Evolutionary conservation across 2,797 vertebrate species (phyloP), one percentile per base, ranked within the genome.

Genomic region (Oceanodroma leucorhoa): DNA sequence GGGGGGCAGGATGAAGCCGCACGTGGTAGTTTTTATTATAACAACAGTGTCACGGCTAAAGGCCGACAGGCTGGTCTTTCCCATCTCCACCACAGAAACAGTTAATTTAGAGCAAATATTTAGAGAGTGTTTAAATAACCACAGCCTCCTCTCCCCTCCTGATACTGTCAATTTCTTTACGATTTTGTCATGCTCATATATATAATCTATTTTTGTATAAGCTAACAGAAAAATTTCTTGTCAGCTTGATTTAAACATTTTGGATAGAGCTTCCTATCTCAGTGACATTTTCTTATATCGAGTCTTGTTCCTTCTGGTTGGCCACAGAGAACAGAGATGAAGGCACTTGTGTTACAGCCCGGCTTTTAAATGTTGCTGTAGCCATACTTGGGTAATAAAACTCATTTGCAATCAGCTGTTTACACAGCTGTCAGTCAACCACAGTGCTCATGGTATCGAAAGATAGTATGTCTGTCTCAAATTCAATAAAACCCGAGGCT

Each of bases 1-100:
- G 0, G 7, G 8, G 5, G 1, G 10, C 5, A 54, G 10, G 11
- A 34, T 9, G 24, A 45, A 46, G n/a, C 29, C 3, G 1, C 8
- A 2, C 1, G 1, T 29, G 30, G 15, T 34, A 30, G 30, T 32
- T 23, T 53, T 78, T 66, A 23, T 34, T 45, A 4, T 24, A 36
- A 61, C 24, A 57, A 26, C 19, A 34, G 29, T 38, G 12, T 9
- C 30, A 7, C 8, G 13, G 40, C 22, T 38, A 72, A 58, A 64
- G 53, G 53, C 53, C 38, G 45, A 36, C 19, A 40, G 50, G 16
- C 24, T 46, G 22, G 10, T 67, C 43, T 50, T 29, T 43, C 34
- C 62, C 43, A 45, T 58, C n/a, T 13, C 40, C 6, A 3, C 38
- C 73, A 51, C 30, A 16, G 61, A 75, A 84, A 45, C 29, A 17